Percentiles rank a stretch among this genome's conserved stretches.
Evolutionary conservation across 92 coral and sea anemone species (phyloP).

Genomic region (Zoanthus sansibaricus): DNA sequence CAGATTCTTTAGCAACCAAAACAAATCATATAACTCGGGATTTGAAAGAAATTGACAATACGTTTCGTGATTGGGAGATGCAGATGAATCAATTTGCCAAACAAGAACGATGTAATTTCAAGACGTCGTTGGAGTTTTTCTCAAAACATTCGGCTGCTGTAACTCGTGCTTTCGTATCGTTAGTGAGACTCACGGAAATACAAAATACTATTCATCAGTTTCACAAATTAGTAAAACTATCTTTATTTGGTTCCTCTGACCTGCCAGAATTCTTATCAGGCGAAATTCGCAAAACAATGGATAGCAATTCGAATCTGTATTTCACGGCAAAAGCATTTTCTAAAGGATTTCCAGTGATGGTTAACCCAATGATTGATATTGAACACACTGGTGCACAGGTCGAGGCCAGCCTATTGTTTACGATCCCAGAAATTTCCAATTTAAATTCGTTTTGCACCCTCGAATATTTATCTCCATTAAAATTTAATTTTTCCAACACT

Average conservation of each 20-base stretch:
- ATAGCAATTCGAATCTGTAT: neutral
- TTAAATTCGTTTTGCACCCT: neutral
- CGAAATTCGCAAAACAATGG: neutral
- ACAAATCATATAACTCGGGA: neutral
- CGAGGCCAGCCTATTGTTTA: constrained; percentile 10
- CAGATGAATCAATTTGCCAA: neutral
- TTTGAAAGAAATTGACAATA: neutral
- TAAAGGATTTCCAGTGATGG: neutral
- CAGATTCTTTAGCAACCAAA: constrained; percentile 50
- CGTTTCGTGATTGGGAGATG: neutral
- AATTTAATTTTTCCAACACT: constrained; percentile 8
- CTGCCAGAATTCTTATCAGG: neutral
- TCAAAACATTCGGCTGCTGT: neutral
- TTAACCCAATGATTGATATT: constrained; percentile 26
- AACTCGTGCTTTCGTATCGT: neutral
- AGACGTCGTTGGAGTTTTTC: neutral
- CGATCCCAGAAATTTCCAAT: constrained; percentile 7
- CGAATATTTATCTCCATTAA: constrained; percentile 43
- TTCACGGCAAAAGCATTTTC: neutral
- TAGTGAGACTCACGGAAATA: constrained; percentile 2
- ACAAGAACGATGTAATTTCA: neutral
- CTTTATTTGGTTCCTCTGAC: neutral
- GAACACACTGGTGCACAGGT: constrained; percentile 1
- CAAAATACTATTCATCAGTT: constrained; percentile 1
- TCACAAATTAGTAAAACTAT: neutral